phyloP scores from a whole-genome alignment of 1,140 invertebrate species.

The Myzus persicae region DNA sequence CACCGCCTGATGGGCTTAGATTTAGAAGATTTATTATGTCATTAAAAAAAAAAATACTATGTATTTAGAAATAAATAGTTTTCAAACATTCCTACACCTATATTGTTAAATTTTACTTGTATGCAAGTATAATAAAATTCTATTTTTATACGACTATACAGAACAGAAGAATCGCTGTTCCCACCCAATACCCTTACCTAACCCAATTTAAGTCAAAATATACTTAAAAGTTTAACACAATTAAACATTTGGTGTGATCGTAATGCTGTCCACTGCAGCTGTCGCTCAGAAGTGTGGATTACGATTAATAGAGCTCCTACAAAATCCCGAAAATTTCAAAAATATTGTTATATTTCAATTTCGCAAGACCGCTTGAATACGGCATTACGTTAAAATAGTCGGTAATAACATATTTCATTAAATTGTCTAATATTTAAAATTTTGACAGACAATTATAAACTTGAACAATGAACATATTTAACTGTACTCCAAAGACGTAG shows the following conservation, averaged over 20 bases:
- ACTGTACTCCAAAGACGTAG: too few species aligned
- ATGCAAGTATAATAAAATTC: background rate
- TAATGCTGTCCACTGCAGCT: background rate
- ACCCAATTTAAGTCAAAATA: background rate
- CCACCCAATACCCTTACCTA: background rate
- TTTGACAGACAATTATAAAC: too few species aligned
- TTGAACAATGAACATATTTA: too few species aligned
- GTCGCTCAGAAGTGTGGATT: background rate
- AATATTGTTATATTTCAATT: background rate
- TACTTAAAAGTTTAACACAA: too few species aligned
- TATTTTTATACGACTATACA: background rate
- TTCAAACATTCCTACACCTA: accelerated
- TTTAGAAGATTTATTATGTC: background rate
- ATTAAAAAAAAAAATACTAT: background rate
- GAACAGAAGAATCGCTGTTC: background rate
- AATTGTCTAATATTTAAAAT: background rate
- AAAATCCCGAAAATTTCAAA: too few species aligned
- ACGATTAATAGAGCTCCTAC: background rate
- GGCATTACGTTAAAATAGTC: background rate
- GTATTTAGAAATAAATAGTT: background rate
- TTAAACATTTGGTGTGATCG: background rate
- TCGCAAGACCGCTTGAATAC: background rate
- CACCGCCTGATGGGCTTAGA: background rate
- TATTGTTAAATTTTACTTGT: background rate
- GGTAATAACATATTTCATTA: too few species aligned